Evolutionary conservation across 2,113 vertebrate species (phyloP), one percentile per base, ranked within the genome.

Genomic region (Mellivora capensis): DNA sequence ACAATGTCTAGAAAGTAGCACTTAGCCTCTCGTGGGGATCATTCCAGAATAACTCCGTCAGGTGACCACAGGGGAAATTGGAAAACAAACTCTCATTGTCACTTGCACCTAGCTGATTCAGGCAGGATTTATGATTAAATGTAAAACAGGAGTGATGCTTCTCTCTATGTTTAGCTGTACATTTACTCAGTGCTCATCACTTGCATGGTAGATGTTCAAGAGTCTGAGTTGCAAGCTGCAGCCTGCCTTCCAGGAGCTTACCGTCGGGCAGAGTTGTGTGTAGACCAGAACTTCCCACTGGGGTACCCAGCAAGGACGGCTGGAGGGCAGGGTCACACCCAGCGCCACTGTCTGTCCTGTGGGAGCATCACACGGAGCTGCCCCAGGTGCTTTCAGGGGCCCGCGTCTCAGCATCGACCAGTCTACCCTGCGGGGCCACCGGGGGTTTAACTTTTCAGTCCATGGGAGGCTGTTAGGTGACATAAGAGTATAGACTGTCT

Each of bases 331-430:
- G n/a, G 6, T 54, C 59, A 4, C 42, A 11, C 23, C n/a, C 29
- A 9, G 9, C 4, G 9, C 10, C 2, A 17, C 21, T 1, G 4
- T 7, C 7, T 39, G 37, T 34, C 31, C 39, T 21, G 15, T 42
- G 1, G 13, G 10, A 2, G 37, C 23, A 47, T 37, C 52, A 23
- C 12, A 27, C 0, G 4, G 6, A 3, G 0, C 8, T 25, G 27
- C 8, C 1, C 31, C 44, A 31, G 6, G n/a, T 29, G 54, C 31
- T 61, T 21, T 59, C 17, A 49, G 20, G 6, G 44, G 27, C 25
- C 2, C 0, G 1, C 37, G 47, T 8, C 49, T 57, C 42, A 29
- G 29, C 44, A 5, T 27, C 69, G 7, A 20, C 25, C 25, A 1
- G 3, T 27, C 57, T 12, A 20, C 25, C 25, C 4, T 3, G 6